These are phyloP conservation scores for Oreochromis tanganicae DNA, from an alignment of 2,113 vertebrate species.

Conservation along the genomic window DNA sequence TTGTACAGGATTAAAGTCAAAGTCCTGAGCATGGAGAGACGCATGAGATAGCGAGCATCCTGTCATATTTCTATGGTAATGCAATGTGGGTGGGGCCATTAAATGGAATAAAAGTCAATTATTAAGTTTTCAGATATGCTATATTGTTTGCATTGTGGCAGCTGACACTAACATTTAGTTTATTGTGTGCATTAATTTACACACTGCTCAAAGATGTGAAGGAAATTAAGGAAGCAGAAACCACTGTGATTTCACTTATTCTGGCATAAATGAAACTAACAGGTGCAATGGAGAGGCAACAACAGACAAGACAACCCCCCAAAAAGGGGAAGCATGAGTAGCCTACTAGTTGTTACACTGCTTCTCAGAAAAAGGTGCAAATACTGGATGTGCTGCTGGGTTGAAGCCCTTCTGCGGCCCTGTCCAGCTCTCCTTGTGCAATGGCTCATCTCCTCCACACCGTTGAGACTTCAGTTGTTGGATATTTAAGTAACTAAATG, in stretches of 20 bases:
- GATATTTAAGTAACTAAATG: not conserved
- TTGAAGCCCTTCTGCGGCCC: not conserved
- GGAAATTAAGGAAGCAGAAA: not conserved
- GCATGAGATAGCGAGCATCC: not conserved
- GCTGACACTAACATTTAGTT: not conserved
- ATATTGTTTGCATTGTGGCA: not conserved
- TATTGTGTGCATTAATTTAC: not conserved
- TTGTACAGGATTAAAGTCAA: not conserved
- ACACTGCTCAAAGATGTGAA: not conserved
- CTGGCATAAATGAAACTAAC: not conserved
- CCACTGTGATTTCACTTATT: not conserved
- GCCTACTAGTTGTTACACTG: not conserved
- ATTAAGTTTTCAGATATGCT: not conserved
- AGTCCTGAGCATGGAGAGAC: not conserved
- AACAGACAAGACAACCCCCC: not conserved
- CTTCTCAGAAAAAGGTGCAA: not conserved
- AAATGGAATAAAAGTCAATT: not conserved
- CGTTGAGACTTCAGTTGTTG: not conserved
- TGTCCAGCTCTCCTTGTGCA: not conserved
- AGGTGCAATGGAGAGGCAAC: not conserved
- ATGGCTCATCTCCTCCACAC: not conserved
- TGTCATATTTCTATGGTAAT: not conserved
- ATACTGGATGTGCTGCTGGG: not conserved
- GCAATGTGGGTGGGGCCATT: not conserved
- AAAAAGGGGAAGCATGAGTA: not conserved